A percentile compares a stretch with the other conserved stretches of the same genome.
These are phyloP conservation scores for Drosophila neonasuta DNA, from an alignment of 2,888 invertebrate species.

Conservation along the genomic window DNA sequence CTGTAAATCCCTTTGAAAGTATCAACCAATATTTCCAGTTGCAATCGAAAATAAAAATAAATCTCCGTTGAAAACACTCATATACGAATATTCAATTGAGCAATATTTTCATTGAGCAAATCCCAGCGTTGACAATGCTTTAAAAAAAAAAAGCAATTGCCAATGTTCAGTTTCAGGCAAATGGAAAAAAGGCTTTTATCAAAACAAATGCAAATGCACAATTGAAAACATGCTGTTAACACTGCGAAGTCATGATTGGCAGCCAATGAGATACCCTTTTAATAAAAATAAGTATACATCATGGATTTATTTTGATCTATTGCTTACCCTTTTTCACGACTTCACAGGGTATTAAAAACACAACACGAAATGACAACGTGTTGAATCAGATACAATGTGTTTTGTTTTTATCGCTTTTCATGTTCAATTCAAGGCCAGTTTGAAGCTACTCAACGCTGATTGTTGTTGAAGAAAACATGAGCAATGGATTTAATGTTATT, in stretches of 20 bases:
- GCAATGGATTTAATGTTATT: conserved; percentile 27
- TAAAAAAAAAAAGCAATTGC: conserved; percentile 12
- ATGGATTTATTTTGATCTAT: background rate
- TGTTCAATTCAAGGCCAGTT: conserved; percentile 10
- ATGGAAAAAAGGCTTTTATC: conserved; percentile 1
- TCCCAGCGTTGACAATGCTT: conserved; percentile 35
- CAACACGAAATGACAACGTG: background rate
- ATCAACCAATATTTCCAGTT: conserved; percentile 14
- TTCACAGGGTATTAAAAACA: background rate
- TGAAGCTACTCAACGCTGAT: conserved; percentile 18
- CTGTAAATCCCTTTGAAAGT: conserved; percentile 16
- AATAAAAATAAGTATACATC: background rate
- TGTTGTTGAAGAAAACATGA: conserved; percentile 26
- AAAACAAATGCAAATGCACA: conserved; percentile 9
- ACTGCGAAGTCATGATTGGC: too few relatives aligned
- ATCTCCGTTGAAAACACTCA: background rate
- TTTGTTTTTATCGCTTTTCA: conserved; percentile 2
- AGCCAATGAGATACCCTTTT: background rate
- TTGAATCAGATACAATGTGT: conserved; percentile 12
- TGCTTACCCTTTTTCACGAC: background rate
- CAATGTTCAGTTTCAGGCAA: background rate
- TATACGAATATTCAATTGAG: conserved; percentile 14
- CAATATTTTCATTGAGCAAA: conserved; percentile 22
- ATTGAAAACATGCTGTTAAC: conserved; percentile 1
- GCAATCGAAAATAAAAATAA: conserved; percentile 15